phyloP scores from a whole-genome alignment of 2,113 vertebrate species.

The Lontra canadensis region DNA sequence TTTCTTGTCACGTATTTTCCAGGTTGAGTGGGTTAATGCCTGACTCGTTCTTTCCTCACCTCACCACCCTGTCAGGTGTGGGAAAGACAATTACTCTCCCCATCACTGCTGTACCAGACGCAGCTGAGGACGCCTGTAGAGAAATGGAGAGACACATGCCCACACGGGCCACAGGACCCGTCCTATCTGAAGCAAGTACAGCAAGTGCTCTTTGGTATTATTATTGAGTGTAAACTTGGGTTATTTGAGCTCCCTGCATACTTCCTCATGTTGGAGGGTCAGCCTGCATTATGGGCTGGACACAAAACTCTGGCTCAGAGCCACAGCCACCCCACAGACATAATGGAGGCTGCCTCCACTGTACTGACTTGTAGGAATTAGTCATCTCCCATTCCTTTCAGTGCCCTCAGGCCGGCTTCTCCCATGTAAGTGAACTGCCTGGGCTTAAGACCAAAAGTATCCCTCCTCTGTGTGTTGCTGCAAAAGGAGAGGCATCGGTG shows the following conservation, averaged over 20 bases:
- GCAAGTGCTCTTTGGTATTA: background rate
- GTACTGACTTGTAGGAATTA: background rate
- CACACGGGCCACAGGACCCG: background rate
- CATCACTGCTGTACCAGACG: no score
- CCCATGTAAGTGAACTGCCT: background rate
- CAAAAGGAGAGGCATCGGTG: background rate
- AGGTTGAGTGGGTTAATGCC: background rate
- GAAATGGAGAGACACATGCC: background rate
- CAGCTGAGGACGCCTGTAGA: background rate
- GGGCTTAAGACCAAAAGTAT: background rate
- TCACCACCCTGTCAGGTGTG: background rate
- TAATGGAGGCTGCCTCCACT: background rate
- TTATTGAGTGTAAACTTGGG: no score
- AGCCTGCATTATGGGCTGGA: background rate
- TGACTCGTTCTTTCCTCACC: background rate
- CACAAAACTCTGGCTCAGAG: background rate
- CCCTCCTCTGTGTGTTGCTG: background rate
- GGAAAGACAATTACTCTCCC: background rate
- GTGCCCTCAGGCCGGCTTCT: background rate
- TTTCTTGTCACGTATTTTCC: background rate
- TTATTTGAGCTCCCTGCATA: background rate
- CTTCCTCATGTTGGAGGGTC: background rate
- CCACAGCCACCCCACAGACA: no score
- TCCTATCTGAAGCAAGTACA: background rate
- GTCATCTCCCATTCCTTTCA: background rate